These are phyloP conservation scores for Seriola aureovittata DNA, from an alignment of 2,113 vertebrate species.

Conservation along the genomic window DNA sequence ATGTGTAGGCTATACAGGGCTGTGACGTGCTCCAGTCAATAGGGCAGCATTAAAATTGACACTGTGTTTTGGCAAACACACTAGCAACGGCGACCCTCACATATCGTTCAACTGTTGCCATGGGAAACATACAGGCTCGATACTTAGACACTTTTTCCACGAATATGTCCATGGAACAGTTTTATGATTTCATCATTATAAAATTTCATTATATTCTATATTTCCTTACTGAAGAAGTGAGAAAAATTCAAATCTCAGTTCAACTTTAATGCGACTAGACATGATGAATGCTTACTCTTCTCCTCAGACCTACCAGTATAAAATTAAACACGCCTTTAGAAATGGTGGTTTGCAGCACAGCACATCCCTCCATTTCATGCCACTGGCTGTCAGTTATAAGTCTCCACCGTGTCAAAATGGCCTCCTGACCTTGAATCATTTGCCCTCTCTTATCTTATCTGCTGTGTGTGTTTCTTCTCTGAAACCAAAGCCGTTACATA, in stretches of 20 bases:
- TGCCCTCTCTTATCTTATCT: slow-evolving; percentile 56
- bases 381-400: slow-evolving; percentile 23
- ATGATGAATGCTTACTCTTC: neutral
- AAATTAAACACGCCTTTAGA: neutral
- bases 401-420: slow-evolving; percentile 61
- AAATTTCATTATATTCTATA: neutral
- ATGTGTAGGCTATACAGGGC: neutral
- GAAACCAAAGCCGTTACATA: slow-evolving; percentile 54
- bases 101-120: slow-evolving; percentile 11
- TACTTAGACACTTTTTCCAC: neutral
- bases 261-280: neutral
- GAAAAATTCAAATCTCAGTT: neutral
- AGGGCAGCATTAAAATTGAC: too few species aligned
- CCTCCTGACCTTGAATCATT: slow-evolving; percentile 71
- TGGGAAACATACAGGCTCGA: neutral
- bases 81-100: neutral
- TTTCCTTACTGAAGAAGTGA: neutral
- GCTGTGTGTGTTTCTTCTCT: slow-evolving; percentile 21
- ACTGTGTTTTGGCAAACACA: neutral
- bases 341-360: neutral
- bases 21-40: neutral
- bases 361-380: slow-evolving; percentile 56
- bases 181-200: neutral
- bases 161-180: neutral
- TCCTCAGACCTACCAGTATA: neutral